These are phyloP conservation scores for Talpa occidentalis DNA, from an alignment of 2,113 vertebrate genomes.

Conservation along the genomic window DNA sequence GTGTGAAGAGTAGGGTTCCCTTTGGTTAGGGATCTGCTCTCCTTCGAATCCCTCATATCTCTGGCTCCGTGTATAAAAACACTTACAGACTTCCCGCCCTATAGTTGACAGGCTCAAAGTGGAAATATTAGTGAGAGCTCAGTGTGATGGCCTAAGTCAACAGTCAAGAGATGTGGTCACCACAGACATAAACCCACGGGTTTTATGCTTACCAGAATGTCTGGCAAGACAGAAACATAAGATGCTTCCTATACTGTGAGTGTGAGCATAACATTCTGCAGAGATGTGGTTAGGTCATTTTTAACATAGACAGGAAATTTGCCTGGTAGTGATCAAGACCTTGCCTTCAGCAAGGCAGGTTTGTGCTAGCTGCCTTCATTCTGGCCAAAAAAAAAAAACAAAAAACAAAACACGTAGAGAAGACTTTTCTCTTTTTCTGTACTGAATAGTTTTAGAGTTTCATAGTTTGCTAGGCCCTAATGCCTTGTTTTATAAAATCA, in stretches of 20 bases:
- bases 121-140: neutral
- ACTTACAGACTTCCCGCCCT: neutral
- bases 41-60: neutral
- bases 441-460: neutral
- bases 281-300: conserved; percentile 33
- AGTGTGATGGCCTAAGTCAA: neutral
- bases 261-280: neutral
- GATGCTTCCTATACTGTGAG: neutral
- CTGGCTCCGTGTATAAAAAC: neutral
- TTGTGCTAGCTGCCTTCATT: neutral
- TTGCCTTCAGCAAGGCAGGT: neutral
- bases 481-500: neutral
- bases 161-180: neutral
- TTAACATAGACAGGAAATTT: neutral
- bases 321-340: neutral
- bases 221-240: neutral
- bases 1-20: neutral
- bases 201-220: neutral
- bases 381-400: too few species aligned
- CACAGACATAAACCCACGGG: neutral
- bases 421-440: neutral
- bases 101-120: neutral
- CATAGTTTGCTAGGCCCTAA: neutral
- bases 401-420: neutral
- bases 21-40: neutral